Evolutionary conservation across 2,888 invertebrate species (phyloP).

Genomic region (Xiphydria camelus): DNA sequence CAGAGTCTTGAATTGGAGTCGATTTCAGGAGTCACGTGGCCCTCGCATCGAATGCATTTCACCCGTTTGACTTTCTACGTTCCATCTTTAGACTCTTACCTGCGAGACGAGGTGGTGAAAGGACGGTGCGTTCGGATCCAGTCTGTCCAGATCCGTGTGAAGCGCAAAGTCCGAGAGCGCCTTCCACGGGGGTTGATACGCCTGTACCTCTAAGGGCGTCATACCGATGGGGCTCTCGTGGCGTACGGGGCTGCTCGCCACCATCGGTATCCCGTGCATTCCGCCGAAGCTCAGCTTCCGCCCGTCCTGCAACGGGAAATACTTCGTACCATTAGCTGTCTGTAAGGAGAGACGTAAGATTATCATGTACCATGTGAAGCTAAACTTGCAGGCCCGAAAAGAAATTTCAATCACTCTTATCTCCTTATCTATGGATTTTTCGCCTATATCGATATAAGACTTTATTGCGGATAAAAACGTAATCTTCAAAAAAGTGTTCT

Average conservation of each 20-base stretch:
- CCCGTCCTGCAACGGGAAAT: constrained; percentile 78
- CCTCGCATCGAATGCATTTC: no score
- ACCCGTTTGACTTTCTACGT: no score
- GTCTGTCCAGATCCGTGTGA: constrained; percentile 87
- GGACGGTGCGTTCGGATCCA: constrained; percentile 85
- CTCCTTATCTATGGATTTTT: background rate
- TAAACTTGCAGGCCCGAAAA: no score
- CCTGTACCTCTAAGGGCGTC: constrained; percentile 85
- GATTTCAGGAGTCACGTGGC: no score
- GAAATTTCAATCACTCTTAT: no score
- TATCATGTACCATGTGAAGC: no score
- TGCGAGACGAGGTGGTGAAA: constrained; percentile 97
- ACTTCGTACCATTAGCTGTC: constrained; percentile 57
- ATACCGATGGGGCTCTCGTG: constrained; percentile 87
- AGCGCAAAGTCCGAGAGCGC: constrained; percentile 94
- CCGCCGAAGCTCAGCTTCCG: constrained; percentile 91
- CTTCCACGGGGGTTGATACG: constrained; percentile 98
- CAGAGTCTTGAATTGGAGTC: no score
- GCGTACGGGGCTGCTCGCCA: constrained; percentile 91
- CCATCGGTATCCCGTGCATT: constrained; percentile 97
- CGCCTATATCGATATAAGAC: background rate
- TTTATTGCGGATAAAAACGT: no score
- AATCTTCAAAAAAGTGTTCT: no score
- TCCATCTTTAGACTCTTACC: no score
- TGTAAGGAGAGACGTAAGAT: no score